Evolutionary conservation across 2,888 invertebrate species (phyloP).

Genomic region (Apamea anceps): DNA sequence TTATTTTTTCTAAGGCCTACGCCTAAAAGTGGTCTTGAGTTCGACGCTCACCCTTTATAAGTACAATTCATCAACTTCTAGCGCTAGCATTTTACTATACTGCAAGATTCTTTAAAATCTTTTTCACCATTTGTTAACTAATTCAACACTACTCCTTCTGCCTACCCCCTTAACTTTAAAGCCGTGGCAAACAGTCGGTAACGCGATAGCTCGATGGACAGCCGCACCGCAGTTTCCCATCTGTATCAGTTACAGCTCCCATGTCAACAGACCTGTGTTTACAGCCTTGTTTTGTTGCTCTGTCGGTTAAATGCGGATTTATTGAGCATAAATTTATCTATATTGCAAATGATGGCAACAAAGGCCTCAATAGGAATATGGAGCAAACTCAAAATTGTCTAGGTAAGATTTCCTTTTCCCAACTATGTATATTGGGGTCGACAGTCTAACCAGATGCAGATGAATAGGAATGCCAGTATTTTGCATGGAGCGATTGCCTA

Average conservation of each 20-base stretch:
- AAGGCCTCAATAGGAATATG: not conserved
- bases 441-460: not conserved
- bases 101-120: not conserved
- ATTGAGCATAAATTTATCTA: not conserved
- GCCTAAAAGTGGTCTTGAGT: not conserved
- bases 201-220: conserved; percentile 49
- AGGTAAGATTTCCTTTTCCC: not conserved
- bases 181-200: conserved; percentile 38
- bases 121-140: not conserved
- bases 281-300: conserved; percentile 46
- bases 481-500: not conserved
- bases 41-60: not conserved
- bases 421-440: not conserved
- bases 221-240: conserved; percentile 67
- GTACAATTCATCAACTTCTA: not conserved
- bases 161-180: conserved; percentile 10
- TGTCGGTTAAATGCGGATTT: conserved; percentile 18
- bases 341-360: not conserved
- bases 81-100: not conserved
- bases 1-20: not conserved
- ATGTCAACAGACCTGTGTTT: conserved; percentile 47
- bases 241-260: conserved; percentile 66
- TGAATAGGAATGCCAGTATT: not conserved
- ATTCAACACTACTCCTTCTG: not conserved
- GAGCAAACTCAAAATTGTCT: not conserved